Base-by-base conservation (phyloP, 2,113 vertebrate genomes). In the Riparia riparia region DNA sequence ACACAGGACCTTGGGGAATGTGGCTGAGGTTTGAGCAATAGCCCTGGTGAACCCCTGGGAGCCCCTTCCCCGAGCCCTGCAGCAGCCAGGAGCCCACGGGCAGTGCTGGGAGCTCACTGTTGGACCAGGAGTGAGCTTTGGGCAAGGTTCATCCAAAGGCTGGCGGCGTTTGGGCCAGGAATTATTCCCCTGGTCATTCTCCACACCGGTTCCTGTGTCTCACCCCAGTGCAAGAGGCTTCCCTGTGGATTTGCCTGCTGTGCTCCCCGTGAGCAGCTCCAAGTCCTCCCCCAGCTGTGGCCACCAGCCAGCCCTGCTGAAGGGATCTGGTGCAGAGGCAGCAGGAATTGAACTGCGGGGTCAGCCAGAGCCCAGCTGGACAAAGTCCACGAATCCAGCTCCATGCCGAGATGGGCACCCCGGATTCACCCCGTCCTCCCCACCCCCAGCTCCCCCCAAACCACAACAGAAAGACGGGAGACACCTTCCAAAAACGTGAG, bases 341-440 rank as follows among this genome's bases (percentile, higher is more conserved):
- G 10, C 85, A 53, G 76, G 12, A 9, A 8, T 2, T 10, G 12
- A 9, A 8, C 2, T 10, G 45, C 63, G 17, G 29, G 5, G 6
- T 14, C 63, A 20, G 68, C 20, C 50, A 2, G 7, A 37, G 4
- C 42, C 39, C n/a, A 8, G 8, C 50, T 32, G 86, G 58, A 72
- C 78, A 39, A 60, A 57, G 78, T 4, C n/a, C 68, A 8, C 71
- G 64, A 47, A 49, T 8, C 60, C 82, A 25, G 31, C 3, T 44
- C 81, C 17, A 6, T 4, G 6, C 1, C 1, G 2, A 41, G 26
- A 21, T 29, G 21, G 2, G 4, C 49, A 41, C 32, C 42, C 41
- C 0, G 0, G 53, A 28, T 44, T 51, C 1, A 0, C 32, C 28
- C 73, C 32, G 5, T 28, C 28, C 4, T 37, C 15, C 34, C 65